These are phyloP conservation scores for Tiliacea citrago DNA, from an alignment of 2,888 invertebrate genomes.

Conservation along the genomic window DNA sequence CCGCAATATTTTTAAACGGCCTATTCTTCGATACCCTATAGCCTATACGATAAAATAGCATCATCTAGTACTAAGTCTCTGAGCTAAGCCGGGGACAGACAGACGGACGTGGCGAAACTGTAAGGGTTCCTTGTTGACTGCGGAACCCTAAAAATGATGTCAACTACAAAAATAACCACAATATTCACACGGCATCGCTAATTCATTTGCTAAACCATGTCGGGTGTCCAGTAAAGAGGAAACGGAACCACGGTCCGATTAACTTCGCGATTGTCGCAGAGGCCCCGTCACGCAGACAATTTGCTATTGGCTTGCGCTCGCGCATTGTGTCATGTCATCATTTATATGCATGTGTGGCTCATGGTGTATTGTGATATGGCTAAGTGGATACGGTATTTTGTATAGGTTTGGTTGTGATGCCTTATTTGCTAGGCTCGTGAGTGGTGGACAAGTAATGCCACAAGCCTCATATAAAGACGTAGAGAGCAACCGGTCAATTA, in stretches of 20 bases:
- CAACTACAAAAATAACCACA: slow-evolving; percentile 5
- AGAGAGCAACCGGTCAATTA: not conserved
- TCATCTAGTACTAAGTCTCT: too few relatives aligned
- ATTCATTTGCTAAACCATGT: slow-evolving; percentile 65
- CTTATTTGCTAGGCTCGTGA: slow-evolving; percentile 20
- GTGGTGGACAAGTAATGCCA: not conserved
- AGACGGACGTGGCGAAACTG: too few relatives aligned
- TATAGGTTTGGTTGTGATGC: slow-evolving; percentile 27
- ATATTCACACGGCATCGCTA: slow-evolving; percentile 73
- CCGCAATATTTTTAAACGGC: too few relatives aligned
- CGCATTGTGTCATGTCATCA: slow-evolving; percentile 66
- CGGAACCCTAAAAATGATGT: not conserved
- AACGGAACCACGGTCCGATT: slow-evolving; percentile 86
- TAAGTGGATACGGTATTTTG: slow-evolving; percentile 45
- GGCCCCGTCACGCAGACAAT: slow-evolving; percentile 68
- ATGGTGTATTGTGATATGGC: slow-evolving; percentile 45
- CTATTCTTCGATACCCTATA: too few relatives aligned
- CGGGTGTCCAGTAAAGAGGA: slow-evolving; percentile 72
- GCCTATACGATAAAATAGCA: too few relatives aligned
- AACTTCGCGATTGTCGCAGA: slow-evolving; percentile 77
- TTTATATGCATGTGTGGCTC: slow-evolving; percentile 44
- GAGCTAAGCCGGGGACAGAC: too few relatives aligned
- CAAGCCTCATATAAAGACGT: not conserved
- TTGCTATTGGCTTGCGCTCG: slow-evolving; percentile 71
- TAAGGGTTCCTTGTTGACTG: too few relatives aligned